phyloP scores from a whole-genome alignment of 2,888 invertebrate genomes.

The Dolichomitus sp. region DNA sequence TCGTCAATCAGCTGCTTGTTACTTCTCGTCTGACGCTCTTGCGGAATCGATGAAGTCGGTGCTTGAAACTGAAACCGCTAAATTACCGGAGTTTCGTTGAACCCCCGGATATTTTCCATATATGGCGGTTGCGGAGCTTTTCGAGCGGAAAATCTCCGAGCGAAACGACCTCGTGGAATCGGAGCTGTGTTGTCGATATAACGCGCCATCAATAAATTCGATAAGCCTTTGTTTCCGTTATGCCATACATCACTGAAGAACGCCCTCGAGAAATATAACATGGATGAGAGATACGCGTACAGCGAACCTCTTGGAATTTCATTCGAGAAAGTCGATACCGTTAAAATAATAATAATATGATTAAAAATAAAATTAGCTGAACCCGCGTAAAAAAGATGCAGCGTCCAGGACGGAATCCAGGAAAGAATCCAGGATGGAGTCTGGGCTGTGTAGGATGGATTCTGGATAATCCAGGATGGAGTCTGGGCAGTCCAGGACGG shows the following conservation, averaged over 20 bases:
- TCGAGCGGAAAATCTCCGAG: constrained; percentile 24
- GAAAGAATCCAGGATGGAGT: no score
- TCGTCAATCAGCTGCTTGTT: constrained; percentile 4
- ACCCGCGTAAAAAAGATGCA: no score
- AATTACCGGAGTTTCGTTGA: neutral
- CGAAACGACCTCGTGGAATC: constrained; percentile 17
- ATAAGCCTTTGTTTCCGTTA: constrained; percentile 42
- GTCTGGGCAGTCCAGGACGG: no score
- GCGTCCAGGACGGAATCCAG: no score
- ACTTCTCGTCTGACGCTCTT: neutral
- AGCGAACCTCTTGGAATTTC: neutral
- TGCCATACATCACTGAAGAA: constrained; percentile 21
- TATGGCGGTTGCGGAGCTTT: neutral
- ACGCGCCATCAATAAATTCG: constrained; percentile 42
- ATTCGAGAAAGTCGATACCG: neutral
- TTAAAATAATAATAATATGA: neutral
- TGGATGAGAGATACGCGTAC: neutral
- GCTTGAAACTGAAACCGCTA: constrained; percentile 19
- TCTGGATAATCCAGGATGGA: no score
- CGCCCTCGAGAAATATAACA: constrained; percentile 25
- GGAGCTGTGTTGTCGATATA: constrained; percentile 28
- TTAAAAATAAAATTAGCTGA: neutral
- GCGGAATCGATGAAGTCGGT: neutral
- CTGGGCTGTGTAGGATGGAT: no score
- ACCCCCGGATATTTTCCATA: neutral